Evolutionary conservation across 2,888 invertebrate species (phyloP), one percentile per base, ranked within the genome.

Genomic region (Anoplius nigerrimus): DNA sequence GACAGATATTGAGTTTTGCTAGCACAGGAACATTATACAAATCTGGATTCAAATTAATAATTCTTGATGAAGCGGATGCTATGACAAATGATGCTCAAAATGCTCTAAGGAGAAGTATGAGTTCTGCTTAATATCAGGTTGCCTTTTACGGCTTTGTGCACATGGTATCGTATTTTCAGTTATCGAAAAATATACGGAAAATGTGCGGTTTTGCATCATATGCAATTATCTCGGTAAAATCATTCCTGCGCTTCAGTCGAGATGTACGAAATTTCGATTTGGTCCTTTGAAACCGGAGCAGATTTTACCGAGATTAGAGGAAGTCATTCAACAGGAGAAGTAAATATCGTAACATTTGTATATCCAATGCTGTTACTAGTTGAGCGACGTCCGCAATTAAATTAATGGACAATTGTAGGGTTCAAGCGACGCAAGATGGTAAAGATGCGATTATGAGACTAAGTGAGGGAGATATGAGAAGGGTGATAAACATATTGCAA

Each of bases 21-120:
- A 98, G 98, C 76, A 99, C 98, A 2, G 93, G 96, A 85, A 97
- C 98, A 4, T 96, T 98, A 82, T 98, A 98, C 86, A 97, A 95
- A 89, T 94, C 95, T 56, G 96, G 97, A 0, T 98, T 97, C 78
- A 99, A 99, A 88, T 90, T 99, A 46, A 96, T 99, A 51, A 98
- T 99, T 77, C 90, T 99, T 21, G 99, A 99, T 91, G 99, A 99
- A 91, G 99, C 99, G 0, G 99, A 99, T 91, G 98, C 98, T 0
- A 99, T 99, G 99, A 99, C 99, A 0, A 95, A 96, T 89, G 99
- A 99, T 92, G 99, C 99, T 0, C 99, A 99, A 88, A 99, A 99
- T 92, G 99, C 99, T 27, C 91, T 98, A 0, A 91, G 98, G 79
- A 93, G 98, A 92, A 97, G 96, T 96, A 91, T 92, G 92, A 5